Conservation (phyloP, 2,113 vertebrate genomes). For the Trematomus loennbergii region DNA sequence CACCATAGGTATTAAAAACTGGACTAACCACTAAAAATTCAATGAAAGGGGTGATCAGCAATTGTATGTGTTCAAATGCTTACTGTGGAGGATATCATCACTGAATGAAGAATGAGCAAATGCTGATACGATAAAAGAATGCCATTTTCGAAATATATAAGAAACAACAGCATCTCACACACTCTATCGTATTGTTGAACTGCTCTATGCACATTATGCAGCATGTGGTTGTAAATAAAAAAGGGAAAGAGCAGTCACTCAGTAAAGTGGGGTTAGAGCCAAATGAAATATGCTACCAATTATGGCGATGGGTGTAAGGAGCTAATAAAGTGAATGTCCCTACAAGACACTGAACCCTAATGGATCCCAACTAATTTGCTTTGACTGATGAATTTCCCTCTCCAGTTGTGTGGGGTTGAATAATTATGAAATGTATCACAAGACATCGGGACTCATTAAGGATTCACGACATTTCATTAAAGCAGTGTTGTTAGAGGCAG, state of each 20-base stretch:
- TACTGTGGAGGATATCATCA: neutral
- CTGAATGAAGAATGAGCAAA: slow-evolving; percentile 36
- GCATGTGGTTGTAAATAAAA: slow-evolving; percentile 87
- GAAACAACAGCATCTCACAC: slow-evolving; percentile 11
- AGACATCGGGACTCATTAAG: slow-evolving; percentile 90
- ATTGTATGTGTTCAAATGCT: no score
- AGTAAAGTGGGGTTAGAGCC: slow-evolving; percentile 89
- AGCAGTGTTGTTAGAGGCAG: slow-evolving; percentile 85
- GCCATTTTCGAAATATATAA: slow-evolving; percentile 11
- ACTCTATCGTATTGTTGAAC: slow-evolving; percentile 1
- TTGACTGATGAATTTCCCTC: slow-evolving; percentile 96
- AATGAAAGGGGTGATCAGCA: no score
- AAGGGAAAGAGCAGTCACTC: slow-evolving; percentile 91
- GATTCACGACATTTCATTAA: slow-evolving; percentile 87
- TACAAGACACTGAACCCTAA: slow-evolving; percentile 95
- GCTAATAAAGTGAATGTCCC: slow-evolving; percentile 97
- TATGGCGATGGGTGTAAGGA: slow-evolving; percentile 98
- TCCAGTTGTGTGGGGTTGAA: slow-evolving; percentile 91
- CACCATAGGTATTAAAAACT: no score
- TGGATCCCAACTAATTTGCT: slow-evolving; percentile 98
- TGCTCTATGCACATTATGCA: slow-evolving; percentile 14
- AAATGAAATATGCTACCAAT: slow-evolving; percentile 99
- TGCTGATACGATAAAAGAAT: neutral
- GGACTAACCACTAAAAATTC: no score
- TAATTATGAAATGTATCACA: slow-evolving; percentile 96